Percentiles rank a stretch among this genome's conserved stretches.
Evolutionary conservation across 1,140 invertebrate species (phyloP).

Genomic region (Monomorium pharaonis): DNA sequence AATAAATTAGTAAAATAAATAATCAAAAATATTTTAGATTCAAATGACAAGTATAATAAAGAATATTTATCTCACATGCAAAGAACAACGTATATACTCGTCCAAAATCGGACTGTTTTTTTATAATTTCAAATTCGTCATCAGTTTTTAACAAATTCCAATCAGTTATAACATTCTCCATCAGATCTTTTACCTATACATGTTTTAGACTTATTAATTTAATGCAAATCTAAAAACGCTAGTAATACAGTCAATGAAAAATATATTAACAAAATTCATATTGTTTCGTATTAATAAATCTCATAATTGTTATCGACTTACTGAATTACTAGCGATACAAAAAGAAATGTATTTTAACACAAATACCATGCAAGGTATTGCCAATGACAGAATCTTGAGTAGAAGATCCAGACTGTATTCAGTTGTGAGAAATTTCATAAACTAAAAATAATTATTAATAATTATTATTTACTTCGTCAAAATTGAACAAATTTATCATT

Average conservation of each 20-base stretch:
- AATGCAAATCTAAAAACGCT: background rate
- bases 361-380: slow-evolving; percentile 20
- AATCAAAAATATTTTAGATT: background rate
- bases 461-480: background rate
- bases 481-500: background rate
- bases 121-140: slow-evolving; percentile 37
- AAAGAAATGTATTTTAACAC: slow-evolving; percentile 36
- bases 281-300: background rate
- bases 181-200: slow-evolving; percentile 5
- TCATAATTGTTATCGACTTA: slow-evolving; percentile 1
- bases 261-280: background rate
- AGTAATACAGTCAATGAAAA: background rate
- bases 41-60: background rate
- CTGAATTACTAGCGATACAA: background rate
- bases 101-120: slow-evolving; percentile 7
- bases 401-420: slow-evolving; percentile 41
- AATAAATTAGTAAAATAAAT: background rate
- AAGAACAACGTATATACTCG: slow-evolving; percentile 8
- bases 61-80: slow-evolving; percentile 2
- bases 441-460: slow-evolving; percentile 37
- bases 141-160: slow-evolving; percentile 25
- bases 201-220: background rate
- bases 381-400: slow-evolving; percentile 27
- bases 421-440: slow-evolving; percentile 34
- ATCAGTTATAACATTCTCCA: slow-evolving; percentile 17